These are phyloP conservation scores for Argyresthia goedartella DNA, from an alignment of 2,888 invertebrate species.

Conservation along the genomic window DNA sequence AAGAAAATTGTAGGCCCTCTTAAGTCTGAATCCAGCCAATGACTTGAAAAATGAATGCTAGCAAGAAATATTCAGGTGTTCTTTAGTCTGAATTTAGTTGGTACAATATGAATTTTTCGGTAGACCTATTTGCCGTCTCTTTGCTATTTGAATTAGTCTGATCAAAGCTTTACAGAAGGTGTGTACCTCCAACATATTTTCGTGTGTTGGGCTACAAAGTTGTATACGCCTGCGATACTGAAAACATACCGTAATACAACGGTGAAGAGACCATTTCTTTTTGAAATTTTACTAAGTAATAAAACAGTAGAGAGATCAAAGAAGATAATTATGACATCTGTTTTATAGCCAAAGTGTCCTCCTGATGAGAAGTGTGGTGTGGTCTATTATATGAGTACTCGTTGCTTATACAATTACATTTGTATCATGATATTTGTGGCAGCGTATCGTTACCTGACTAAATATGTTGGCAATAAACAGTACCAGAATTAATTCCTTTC, in stretches of 20 bases:
- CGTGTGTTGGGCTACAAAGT: not conserved
- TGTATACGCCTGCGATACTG: not conserved
- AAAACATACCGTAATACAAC: not conserved
- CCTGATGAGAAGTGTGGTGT: constrained; percentile 14
- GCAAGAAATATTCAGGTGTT: too few relatives aligned
- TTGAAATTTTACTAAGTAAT: too few relatives aligned
- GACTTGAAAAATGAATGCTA: too few relatives aligned
- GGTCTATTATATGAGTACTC: constrained; percentile 7
- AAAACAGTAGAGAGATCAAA: constrained; percentile 23
- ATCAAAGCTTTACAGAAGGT: not conserved
- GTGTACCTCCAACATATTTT: not conserved
- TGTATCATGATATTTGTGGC: not conserved
- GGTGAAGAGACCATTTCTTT: not conserved
- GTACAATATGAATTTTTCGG: too few relatives aligned
- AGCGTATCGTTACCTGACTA: too few relatives aligned
- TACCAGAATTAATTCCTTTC: too few relatives aligned
- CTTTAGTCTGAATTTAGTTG: too few relatives aligned
- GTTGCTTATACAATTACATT: not conserved
- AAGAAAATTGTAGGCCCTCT: too few relatives aligned
- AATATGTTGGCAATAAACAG: too few relatives aligned
- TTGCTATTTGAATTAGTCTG: not conserved
- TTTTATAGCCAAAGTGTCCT: constrained; percentile 23
- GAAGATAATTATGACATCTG: constrained; percentile 31
- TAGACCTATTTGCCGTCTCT: not conserved
- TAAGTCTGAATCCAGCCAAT: too few relatives aligned